Percentiles rank a stretch among this genome's conserved stretches.
These are phyloP conservation scores for Trachythela sp. DNA, from an alignment of 64 coral and sea anemone genomes.

Conservation along the genomic window DNA sequence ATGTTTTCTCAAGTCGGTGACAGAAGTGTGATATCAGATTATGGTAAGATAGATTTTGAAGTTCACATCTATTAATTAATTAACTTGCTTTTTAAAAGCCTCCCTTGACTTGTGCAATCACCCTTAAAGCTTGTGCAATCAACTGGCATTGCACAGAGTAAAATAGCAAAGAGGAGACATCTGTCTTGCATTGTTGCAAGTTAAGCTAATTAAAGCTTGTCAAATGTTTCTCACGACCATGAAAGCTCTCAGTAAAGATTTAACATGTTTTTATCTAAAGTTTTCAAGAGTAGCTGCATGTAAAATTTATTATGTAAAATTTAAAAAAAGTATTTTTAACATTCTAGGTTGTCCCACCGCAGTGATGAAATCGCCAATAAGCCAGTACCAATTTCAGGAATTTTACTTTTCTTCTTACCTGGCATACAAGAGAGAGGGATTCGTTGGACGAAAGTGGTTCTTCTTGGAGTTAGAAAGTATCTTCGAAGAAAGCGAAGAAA, in stretches of 20 bases:
- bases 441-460: slow-evolving; percentile 79
- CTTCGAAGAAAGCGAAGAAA: neutral
- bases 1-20: slow-evolving; percentile 1
- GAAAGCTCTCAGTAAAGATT: too few relatives aligned
- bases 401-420: slow-evolving; percentile 66
- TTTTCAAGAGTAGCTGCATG: neutral
- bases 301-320: neutral
- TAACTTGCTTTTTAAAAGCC: neutral
- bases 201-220: too few relatives aligned
- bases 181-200: too few relatives aligned
- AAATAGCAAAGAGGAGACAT: too few relatives aligned
- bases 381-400: slow-evolving; percentile 43
- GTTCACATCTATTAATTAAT: neutral
- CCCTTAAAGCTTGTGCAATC: too few relatives aligned
- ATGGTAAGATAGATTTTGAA: neutral
- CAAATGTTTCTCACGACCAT: too few relatives aligned
- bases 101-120: too few relatives aligned
- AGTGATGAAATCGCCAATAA: neutral
- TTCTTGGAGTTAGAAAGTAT: slow-evolving; percentile 47
- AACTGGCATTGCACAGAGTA: too few relatives aligned
- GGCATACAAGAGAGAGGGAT: slow-evolving; percentile 47
- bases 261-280: too few relatives aligned
- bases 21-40: neutral
- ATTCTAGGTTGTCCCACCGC: neutral
- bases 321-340: neutral